Base-by-base conservation (phyloP, 2,888 invertebrate species). In the Eilema depressum region DNA sequence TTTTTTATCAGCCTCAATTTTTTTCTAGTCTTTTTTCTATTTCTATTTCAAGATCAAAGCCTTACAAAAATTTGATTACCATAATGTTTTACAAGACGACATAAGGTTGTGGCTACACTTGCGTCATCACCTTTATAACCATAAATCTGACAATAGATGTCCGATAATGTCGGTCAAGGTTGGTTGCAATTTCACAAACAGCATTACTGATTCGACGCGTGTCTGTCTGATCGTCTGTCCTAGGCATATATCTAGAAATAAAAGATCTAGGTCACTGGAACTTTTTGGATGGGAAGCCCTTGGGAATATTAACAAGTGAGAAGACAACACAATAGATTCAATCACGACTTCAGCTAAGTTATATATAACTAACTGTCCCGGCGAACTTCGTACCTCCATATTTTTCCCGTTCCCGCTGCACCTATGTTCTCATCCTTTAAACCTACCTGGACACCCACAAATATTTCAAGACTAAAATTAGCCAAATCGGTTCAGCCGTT, bases 111-210 rank as follows among this genome's bases (percentile, higher is more conserved):
- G 68, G 68, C 62, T 28, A 33, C 17, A 72, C 64, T 83, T 77
- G 66, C 71, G 64, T 73, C 62, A 71, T 23, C 65, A 62, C 53
- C 53, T 74, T 78, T 78, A 78, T 75, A 78, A 68, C 71, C 67
- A 81, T 82, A 81, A 81, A 84, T 80, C 69, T 71, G 70, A 81
- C 80, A 74, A 73, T 81, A 77, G 79, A 75, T 69, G 82, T 75
- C 81, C 77, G 74, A 85, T 86, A 83, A 92, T 89, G 80, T 90
- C 86, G 93, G 94, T 85, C 95, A 95, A 93, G 94, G 95, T 83
- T 86, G 67, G 69, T 75, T 78, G 85, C 83, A 85, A 88, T 93
- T 93, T 90, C 92, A 90, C 90, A 92, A 93, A 91, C 86, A 75
- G 75, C 83, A 92, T 93, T 92, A 92, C 85, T 79, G 78, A 94